Conservation (phyloP, 2,797 vertebrate species). For the Crenuchus spilurus region DNA sequence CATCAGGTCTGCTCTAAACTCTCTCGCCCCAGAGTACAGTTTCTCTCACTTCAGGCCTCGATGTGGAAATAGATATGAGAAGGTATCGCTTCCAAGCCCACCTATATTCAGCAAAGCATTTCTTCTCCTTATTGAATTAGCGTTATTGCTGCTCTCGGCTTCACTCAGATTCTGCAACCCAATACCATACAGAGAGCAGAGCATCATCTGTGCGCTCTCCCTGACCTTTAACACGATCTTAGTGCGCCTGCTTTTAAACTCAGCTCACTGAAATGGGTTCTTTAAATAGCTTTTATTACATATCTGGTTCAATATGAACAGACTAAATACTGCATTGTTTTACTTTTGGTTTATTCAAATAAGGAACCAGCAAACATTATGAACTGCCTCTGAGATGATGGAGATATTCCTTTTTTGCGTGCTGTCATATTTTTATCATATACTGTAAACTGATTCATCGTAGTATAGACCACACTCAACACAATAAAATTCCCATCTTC, state of each 20-base stretch:
- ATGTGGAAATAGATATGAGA: conserved; percentile 74
- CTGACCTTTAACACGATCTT: neutral
- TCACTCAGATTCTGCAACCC: conserved; percentile 72
- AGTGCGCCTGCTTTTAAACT: neutral
- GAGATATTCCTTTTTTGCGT: too few species aligned
- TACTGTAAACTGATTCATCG: too few species aligned
- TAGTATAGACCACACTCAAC: too few species aligned
- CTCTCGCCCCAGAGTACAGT: conserved; percentile 55
- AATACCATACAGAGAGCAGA: conserved; percentile 70
- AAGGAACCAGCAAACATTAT: neutral
- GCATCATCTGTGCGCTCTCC: conserved; percentile 58
- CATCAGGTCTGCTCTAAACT: conserved; percentile 32
- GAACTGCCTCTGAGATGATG: too few species aligned
- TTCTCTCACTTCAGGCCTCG: conserved; percentile 75
- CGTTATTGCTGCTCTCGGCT: conserved; percentile 79
- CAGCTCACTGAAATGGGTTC: neutral
- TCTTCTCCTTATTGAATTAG: conserved; percentile 79
- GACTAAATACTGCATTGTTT: neutral
- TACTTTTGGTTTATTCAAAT: too few species aligned
- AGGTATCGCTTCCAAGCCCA: conserved; percentile 73
- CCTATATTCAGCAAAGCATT: conserved; percentile 77
- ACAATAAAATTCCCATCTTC: too few species aligned
- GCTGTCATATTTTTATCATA: too few species aligned
- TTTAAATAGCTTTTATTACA: neutral
- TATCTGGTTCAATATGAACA: neutral